A percentile compares a stretch with the other conserved stretches of the same genome.
phyloP scores from a whole-genome alignment of 1,140 invertebrate genomes.

The Trichogramma pretiosum region DNA sequence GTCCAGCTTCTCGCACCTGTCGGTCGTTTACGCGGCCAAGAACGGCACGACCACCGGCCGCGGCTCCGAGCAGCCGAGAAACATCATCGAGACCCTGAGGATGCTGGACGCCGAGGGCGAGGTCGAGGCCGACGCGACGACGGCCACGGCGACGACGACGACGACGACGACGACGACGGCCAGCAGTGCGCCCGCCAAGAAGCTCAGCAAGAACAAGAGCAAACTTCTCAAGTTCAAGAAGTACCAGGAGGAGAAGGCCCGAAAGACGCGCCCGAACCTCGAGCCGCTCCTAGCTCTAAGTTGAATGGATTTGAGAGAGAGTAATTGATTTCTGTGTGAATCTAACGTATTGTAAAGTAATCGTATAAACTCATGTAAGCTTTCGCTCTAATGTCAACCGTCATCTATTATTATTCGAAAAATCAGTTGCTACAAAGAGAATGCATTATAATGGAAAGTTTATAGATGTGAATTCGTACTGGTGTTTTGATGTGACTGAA shows the following conservation, averaged over 20 bases:
- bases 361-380: no score
- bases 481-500: no score
- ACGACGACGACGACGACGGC: slow-evolving; percentile 44
- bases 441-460: no score
- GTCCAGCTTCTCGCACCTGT: slow-evolving; percentile 70
- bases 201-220: slow-evolving; percentile 52
- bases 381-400: no score
- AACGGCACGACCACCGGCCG: slow-evolving; percentile 49
- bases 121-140: slow-evolving; percentile 2
- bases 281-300: slow-evolving; percentile 62
- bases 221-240: slow-evolving; percentile 61
- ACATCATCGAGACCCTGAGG: slow-evolving; percentile 70
- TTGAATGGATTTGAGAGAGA: slow-evolving; percentile 45
- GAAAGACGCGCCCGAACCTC: slow-evolving; percentile 45
- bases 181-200: slow-evolving; percentile 51
- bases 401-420: no score
- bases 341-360: no score
- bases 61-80: slow-evolving; percentile 60
- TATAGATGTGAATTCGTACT: no score
- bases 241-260: slow-evolving; percentile 45
- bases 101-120: slow-evolving; percentile 56
- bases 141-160: slow-evolving; percentile 20
- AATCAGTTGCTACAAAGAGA: no score
- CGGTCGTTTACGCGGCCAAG: slow-evolving; percentile 72
- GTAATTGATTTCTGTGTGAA: no score